Base-by-base conservation (phyloP, 2,113 vertebrate species). In the Ploceus nigricollis region DNA sequence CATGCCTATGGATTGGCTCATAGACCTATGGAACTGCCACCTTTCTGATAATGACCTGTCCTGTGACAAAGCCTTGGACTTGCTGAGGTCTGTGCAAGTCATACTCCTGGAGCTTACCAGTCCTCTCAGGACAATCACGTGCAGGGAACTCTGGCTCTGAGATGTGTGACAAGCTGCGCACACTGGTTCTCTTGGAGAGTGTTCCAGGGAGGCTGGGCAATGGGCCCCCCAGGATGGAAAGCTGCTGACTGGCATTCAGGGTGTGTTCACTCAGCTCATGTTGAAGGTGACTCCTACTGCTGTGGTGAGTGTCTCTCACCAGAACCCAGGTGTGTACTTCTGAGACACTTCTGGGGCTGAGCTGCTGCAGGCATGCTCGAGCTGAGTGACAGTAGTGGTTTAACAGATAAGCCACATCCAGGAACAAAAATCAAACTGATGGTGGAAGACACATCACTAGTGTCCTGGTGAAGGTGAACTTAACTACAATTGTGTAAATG, bases 201-300 rank as follows among this genome's bases (percentile, higher is more conserved):
- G 15, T 83, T 87, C 51, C 48, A 64, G 51, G 57, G 37, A 64
- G 53, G 51, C 35, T 50, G 7, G 30, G 24, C 44, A 50, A 0
- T 17, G 44, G 13, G 13, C 33, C 28, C 28, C 27, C 17, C 0
- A 0, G 68, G 22, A 11, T 25, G 24, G 63, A 42, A 66, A 58
- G 31, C n/a, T 71, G n/a, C 24, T 50, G 56, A 5, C 14, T 0
- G 0, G 21, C 37, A 0, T 71, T 60, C 31, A 4, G 25, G 18
- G 35, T n/a, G 23, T 44, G 64, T 45, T 82, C 35, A 35, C 68
- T 72, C 22, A 65, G 17, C 15, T 82, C 1, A 0, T 35, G 15
- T 10, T 73, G 37, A 23, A 6, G 50, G 45, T 56, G 14, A 11
- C 27, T 69, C 56, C 27, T 4, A 1, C 10, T 60, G 51, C 65